Conservation (phyloP, 1,140 invertebrate species). For the Philotrypesis tridentata region DNA sequence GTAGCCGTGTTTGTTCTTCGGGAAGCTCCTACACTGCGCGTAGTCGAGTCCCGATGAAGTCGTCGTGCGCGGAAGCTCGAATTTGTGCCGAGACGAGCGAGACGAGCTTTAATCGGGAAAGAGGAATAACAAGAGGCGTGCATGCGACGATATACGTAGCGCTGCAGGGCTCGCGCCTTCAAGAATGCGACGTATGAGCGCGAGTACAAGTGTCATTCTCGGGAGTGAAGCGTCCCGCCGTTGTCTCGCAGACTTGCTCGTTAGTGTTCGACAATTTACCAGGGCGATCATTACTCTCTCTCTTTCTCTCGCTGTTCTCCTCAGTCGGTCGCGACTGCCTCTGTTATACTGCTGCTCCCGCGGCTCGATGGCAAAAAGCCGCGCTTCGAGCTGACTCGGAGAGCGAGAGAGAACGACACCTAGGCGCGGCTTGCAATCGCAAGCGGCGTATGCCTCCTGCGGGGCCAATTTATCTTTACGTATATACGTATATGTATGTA, state of each 20-base stretch:
- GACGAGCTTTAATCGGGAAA: no score
- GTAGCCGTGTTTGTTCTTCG: neutral
- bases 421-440: neutral
- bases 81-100: no score
- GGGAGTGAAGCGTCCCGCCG: constrained; percentile 7
- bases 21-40: neutral
- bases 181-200: neutral
- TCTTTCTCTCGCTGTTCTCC: neutral
- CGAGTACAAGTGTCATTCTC: neutral
- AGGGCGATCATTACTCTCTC: constrained; percentile 18
- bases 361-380: constrained; percentile 29
- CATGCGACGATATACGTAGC: no score
- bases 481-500: neutral
- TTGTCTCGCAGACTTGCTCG: constrained; percentile 23
- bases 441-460: neutral
- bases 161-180: neutral
- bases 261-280: constrained; percentile 32
- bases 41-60: constrained; percentile 11
- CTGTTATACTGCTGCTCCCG: no score
- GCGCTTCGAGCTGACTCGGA: neutral
- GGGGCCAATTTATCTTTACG: constrained; percentile 32
- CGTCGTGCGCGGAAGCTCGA: constrained; percentile 12
- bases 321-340: neutral
- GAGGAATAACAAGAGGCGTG: neutral
- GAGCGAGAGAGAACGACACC: neutral